Percentiles rank a stretch among this genome's conserved stretches.
These are phyloP conservation scores for Platygyra sinensis DNA, from an alignment of 64 coral and sea anemone genomes.

Conservation along the genomic window DNA sequence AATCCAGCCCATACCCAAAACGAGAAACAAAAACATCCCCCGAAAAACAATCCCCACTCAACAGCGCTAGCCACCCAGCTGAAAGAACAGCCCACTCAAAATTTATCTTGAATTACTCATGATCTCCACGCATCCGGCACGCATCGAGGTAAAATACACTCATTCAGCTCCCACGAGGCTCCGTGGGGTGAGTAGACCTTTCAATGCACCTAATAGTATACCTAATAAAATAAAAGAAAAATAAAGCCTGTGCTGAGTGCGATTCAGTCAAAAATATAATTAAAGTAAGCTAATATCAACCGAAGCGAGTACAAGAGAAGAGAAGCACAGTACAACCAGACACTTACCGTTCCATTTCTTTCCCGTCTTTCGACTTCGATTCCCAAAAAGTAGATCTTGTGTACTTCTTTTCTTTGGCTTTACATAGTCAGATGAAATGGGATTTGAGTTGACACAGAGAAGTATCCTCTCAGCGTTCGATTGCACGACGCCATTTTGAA, in stretches of 20 bases:
- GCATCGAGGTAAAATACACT: neutral
- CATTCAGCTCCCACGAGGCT: neutral
- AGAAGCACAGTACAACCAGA: neutral
- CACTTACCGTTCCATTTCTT: neutral
- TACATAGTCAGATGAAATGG: neutral
- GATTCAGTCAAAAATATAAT: neutral
- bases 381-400: neutral
- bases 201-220: neutral
- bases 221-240: neutral
- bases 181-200: neutral
- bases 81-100: too few relatives aligned
- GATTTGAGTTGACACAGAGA: neutral
- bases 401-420: neutral
- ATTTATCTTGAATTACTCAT: too few relatives aligned
- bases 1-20: too few relatives aligned
- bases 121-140: neutral
- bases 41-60: too few relatives aligned
- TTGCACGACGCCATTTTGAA: neutral
- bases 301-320: neutral
- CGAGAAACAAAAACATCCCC: conserved; percentile 27
- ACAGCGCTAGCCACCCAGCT: too few relatives aligned
- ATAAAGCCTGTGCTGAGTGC: neutral
- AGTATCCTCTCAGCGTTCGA: neutral
- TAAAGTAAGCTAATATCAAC: neutral
- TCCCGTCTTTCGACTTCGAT: neutral